A percentile compares a stretch with the other conserved stretches of the same genome.
Evolutionary conservation across 2,888 invertebrate genomes (phyloP).

Genomic region (Lepidocyrtoides sp.): DNA sequence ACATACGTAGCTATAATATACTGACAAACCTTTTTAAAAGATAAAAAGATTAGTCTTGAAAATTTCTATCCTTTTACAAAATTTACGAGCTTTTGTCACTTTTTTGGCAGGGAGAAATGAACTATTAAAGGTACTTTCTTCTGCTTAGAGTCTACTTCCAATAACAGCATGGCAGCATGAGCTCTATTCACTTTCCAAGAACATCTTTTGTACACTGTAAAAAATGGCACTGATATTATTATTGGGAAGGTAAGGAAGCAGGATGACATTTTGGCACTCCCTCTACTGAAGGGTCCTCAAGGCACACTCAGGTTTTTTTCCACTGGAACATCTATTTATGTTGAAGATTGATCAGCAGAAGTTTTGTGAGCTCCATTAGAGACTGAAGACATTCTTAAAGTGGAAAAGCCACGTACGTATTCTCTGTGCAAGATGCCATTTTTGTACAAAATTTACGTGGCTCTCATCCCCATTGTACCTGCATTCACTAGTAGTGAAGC

Average conservation of each 20-base stretch:
- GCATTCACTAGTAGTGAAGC: too few species aligned
- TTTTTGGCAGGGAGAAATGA: constrained; percentile 59
- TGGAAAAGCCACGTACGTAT: too few species aligned
- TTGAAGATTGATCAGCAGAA: neutral
- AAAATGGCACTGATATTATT: neutral
- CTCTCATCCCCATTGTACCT: too few species aligned
- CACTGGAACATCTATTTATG: neutral
- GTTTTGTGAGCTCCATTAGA: neutral
- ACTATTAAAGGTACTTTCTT: constrained; percentile 31
- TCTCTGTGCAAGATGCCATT: too few species aligned
- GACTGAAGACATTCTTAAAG: neutral
- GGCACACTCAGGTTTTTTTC: neutral
- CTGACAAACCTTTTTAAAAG: neutral
- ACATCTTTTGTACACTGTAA: neutral
- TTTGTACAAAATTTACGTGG: too few species aligned
- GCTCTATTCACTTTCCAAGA: neutral
- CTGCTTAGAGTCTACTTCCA: neutral
- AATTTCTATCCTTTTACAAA: constrained; percentile 5
- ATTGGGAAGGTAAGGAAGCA: neutral
- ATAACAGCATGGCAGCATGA: neutral
- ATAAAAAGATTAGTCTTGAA: neutral
- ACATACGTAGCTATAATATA: neutral
- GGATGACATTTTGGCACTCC: neutral
- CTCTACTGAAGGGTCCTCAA: neutral
- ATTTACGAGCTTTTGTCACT: constrained; percentile 64